Base-by-base conservation (phyloP, 2,797 vertebrate genomes). In the Hephaestus fuliginosus region DNA sequence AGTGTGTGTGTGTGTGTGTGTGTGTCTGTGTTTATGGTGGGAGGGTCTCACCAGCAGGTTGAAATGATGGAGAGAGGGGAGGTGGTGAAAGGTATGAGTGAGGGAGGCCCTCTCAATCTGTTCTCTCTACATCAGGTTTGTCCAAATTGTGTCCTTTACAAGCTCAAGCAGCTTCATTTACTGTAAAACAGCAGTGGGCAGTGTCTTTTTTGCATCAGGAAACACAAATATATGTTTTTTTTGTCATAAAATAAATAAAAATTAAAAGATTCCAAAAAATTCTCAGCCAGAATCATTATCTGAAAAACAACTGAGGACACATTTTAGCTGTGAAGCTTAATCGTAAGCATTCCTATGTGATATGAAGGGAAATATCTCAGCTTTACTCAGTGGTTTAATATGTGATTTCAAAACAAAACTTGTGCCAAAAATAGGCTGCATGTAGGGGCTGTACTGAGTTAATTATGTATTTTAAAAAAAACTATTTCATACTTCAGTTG, bases 71-170 rank as follows among this genome's bases (percentile, higher is more conserved):
- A 88, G 63, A 88, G 78, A 77, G 81, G 61, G 53, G 78, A 88
- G 72, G 74, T 88, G 82, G 28, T 94, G 90, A 94, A 90, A 92
- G 88, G 87, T 93, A 90, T 91, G 91, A 91, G 63, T 70, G 58
- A 82, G 63, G 78, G 88, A 83, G 85, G 76, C 48, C 52, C 36
- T 43, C 41, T 74, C 56, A 18, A 64, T 69, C 80, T 85, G 57
- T 36, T 46, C 36, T 53, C 57, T 65, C 30, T 79, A 57, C 73
- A 36, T 85, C 74, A 70, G 44, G 15, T 65, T 64, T 51, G 4
- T 71, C 60, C 65, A 72, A 86, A 76, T 76, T 36, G 61, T 68
- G 63, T 76, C 33, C 70, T 85, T 64, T 53, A 77, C 22, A 14
- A 55, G 51, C 65, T 78, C 33, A 25, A 58, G 80, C 63, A 15